Evolutionary conservation across 2,113 vertebrate genomes (phyloP).

Genomic region (Cyprinodon variegatus): DNA sequence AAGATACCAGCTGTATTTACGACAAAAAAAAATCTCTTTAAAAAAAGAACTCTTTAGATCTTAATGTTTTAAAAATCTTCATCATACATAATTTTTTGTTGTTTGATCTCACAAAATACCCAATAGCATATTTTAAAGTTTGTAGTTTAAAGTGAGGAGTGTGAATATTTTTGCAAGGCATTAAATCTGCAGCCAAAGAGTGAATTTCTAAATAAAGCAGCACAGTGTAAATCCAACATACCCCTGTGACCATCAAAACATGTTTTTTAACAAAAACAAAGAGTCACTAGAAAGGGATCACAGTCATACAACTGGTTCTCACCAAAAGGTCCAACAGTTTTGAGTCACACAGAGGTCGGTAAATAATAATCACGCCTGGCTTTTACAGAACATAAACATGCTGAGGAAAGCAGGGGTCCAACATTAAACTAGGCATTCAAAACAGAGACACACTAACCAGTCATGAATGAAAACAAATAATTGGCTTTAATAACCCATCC

Average conservation of each 20-base stretch:
- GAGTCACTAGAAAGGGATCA: too few relatives aligned
- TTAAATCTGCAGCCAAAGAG: not conserved
- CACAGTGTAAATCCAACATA: not conserved
- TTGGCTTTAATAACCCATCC: slow-evolving; percentile 38
- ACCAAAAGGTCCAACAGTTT: slow-evolving; percentile 3
- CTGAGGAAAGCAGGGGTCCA: slow-evolving; percentile 56
- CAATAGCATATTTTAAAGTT: not conserved
- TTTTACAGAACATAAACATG: slow-evolving; percentile 48
- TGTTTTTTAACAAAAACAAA: too few relatives aligned
- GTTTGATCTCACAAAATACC: not conserved
- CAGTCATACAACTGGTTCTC: too few relatives aligned
- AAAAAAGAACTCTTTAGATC: too few relatives aligned
- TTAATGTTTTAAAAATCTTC: too few relatives aligned
- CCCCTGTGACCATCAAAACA: not conserved
- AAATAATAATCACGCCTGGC: slow-evolving; percentile 39
- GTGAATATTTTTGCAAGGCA: not conserved
- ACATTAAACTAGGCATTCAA: slow-evolving; percentile 42
- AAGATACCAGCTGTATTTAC: not conserved
- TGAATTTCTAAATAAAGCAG: not conserved
- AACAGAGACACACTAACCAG: slow-evolving; percentile 62
- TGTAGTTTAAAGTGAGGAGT: not conserved
- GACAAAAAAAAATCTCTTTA: too few relatives aligned
- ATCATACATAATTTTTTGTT: not conserved
- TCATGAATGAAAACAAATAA: slow-evolving; percentile 67
- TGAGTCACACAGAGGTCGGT: slow-evolving; percentile 24